These are phyloP conservation scores for Cloeon dipterum DNA, from an alignment of 2,888 invertebrate species.

Conservation along the genomic window DNA sequence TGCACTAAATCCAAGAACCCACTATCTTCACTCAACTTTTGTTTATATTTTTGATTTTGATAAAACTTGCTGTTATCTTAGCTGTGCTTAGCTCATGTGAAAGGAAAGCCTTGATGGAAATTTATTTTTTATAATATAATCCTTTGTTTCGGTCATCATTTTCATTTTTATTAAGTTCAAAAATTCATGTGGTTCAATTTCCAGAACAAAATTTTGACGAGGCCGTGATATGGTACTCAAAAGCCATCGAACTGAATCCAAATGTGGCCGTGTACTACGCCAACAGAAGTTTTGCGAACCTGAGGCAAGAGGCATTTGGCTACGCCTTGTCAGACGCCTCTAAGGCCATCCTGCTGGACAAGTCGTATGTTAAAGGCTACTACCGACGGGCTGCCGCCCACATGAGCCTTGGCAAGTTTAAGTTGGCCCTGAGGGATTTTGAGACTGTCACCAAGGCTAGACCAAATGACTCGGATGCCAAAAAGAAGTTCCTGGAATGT, in stretches of 20 bases:
- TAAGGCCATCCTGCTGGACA: conserved; percentile 73
- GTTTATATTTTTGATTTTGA: too few relatives aligned
- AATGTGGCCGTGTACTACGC: conserved; percentile 71
- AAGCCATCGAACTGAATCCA: conserved; percentile 73
- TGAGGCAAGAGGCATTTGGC: conserved; percentile 87
- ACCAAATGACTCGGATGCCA: conserved; percentile 88
- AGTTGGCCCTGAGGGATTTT: conserved; percentile 87
- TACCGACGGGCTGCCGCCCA: conserved; percentile 90
- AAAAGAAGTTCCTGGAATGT: conserved; percentile 78
- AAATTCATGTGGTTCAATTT: too few relatives aligned
- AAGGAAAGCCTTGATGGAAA: too few relatives aligned
- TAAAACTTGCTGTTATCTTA: too few relatives aligned
- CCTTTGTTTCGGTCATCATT: too few relatives aligned
- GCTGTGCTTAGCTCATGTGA: too few relatives aligned
- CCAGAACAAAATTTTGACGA: conserved; percentile 73
- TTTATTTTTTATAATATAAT: too few relatives aligned
- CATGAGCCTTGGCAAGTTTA: conserved; percentile 96
- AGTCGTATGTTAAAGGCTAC: conserved; percentile 82
- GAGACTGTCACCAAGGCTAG: conserved; percentile 82
- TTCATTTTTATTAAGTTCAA: too few relatives aligned
- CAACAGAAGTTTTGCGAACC: conserved; percentile 86
- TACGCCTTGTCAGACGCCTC: conserved; percentile 83
- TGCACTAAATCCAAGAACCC: too few relatives aligned
- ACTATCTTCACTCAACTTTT: too few relatives aligned
- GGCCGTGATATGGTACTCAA: conserved; percentile 63